phyloP scores from a whole-genome alignment of 2,113 vertebrate genomes.

The Heloderma charlesbogerti region DNA sequence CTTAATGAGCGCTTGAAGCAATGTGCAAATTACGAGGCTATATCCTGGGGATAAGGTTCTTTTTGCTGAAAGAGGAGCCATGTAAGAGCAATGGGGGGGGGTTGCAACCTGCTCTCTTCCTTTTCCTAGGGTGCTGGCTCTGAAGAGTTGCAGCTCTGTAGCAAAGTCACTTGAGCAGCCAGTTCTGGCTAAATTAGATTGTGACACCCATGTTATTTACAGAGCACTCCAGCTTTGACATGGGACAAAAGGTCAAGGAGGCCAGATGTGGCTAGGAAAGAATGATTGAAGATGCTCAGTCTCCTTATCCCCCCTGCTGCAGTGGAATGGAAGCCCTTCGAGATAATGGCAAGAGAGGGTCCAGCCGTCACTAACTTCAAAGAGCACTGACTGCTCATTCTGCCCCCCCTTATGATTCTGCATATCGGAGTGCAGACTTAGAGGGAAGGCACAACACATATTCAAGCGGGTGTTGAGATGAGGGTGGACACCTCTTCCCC shows the following conservation, averaged over 20 bases:
- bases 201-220: background rate
- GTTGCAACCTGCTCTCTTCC: background rate
- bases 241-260: background rate
- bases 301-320: background rate
- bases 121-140: background rate
- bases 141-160: background rate
- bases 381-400: background rate
- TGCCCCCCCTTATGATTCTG: background rate
- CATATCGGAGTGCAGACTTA: too few relatives aligned
- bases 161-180: background rate
- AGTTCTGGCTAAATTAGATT: background rate
- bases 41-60: background rate
- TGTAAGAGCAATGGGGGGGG: too few relatives aligned
- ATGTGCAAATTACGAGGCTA: too few relatives aligned
- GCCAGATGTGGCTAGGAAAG: background rate
- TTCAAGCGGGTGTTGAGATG: background rate
- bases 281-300: too few relatives aligned
- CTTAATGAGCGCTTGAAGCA: too few relatives aligned
- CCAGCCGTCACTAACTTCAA: background rate
- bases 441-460: background rate
- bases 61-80: background rate
- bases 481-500: background rate
- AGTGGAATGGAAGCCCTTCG: background rate
- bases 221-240: background rate
- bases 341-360: background rate